phyloP scores from a whole-genome alignment of 2,113 vertebrate genomes.

The Sus scrofa region DNA sequence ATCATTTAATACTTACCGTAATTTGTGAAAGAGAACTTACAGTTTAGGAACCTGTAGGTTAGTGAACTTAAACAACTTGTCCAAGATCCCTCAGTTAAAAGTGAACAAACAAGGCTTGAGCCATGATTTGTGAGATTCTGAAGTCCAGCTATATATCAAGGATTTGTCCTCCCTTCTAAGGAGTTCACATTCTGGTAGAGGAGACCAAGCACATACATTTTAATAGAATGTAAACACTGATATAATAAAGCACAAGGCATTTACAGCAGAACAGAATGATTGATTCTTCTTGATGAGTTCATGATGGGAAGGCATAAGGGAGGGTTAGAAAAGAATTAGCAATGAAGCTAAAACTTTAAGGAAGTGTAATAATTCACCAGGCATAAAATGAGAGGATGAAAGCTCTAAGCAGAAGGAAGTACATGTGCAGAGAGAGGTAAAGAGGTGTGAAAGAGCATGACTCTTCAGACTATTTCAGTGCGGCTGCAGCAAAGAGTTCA shows the following conservation, averaged over 20 bases:
- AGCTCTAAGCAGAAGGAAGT: not conserved
- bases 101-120: not conserved
- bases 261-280: not conserved
- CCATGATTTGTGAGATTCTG: not conserved
- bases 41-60: not conserved
- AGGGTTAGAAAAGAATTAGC: not conserved
- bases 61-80: not conserved
- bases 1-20: not conserved
- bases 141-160: not conserved
- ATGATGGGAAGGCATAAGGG: not conserved
- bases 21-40: not conserved
- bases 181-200: not conserved
- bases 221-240: not conserved
- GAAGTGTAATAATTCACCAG: not conserved
- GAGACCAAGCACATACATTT: not conserved
- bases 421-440: not conserved
- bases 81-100: not conserved
- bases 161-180: not conserved
- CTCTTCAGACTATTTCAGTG: not conserved
- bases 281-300: not conserved
- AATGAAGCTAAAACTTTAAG: not conserved
- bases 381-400: not conserved
- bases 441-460: not conserved
- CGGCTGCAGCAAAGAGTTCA: not conserved
- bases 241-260: not conserved